Evolutionary conservation across 1,140 invertebrate species (phyloP), one percentile per base, ranked within the genome.

Genomic region (Chionoecetes opilio): DNA sequence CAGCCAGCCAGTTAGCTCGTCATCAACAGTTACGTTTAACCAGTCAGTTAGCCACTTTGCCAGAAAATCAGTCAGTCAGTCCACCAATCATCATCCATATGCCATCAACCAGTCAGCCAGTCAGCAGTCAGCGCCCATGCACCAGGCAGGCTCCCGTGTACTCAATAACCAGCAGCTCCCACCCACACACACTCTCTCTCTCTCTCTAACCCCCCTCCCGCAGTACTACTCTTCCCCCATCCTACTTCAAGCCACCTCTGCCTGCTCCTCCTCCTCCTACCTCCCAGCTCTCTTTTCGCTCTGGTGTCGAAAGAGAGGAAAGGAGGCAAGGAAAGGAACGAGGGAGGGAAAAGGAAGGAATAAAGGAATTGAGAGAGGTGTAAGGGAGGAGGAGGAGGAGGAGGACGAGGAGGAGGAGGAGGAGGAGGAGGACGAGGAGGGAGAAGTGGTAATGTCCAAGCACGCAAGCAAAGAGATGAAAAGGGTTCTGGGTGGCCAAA

Each of bases 271-370:
- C 31, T 34, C 86, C 86, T 34, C 86, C 86, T n/a, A 35, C 86
- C 86, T 87, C 26, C 31, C 86, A 26, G 34, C 32, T 87, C 86
- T 37, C 86, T 87, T 87, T 34, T n/a, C n/a, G 63, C 63, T 75
- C 63, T 75, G 21, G 6, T 75, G 35, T 14, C 2, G 32, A 29
- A 9, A 21, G 86, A 88, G 63, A 75, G n/a, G 46, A 0, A 53
- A 53, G 63, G 0, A 75, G n/a, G 63, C 0, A 75, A 17, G 21
- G 21, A 75, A 86, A n/a, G 86, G 41, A 88, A 38, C n/a, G 32
- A 87, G 86, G 37, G 32, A 87, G 26, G 63, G 63, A 75, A 75
- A 63, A 63, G 21, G 9, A 63, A 63, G 53, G 9, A 63, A 63
- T 6, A 21, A 63, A 63, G 53, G 53, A 63, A 63, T 8, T 8